phyloP scores from a whole-genome alignment of 1,140 invertebrate genomes.

The Euglossa dilemma region DNA sequence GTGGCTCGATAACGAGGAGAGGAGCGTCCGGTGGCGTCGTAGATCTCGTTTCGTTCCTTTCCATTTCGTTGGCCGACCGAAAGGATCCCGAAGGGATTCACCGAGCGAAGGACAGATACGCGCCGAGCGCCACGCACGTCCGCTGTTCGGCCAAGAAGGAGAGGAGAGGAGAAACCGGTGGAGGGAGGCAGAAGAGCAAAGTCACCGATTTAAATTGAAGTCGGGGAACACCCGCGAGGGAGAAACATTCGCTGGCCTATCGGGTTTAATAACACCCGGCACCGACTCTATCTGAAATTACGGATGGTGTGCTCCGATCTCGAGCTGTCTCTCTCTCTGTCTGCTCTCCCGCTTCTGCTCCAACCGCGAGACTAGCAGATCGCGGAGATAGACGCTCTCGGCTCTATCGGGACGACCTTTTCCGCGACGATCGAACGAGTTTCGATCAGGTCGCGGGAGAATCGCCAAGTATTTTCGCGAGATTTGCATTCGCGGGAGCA shows the following conservation, averaged over 20 bases:
- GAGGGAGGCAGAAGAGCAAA: slow-evolving; percentile 73
- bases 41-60: slow-evolving; percentile 58
- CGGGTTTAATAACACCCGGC: slow-evolving; percentile 70
- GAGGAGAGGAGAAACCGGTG: slow-evolving; percentile 38
- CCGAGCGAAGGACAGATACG: slow-evolving; percentile 53
- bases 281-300: slow-evolving; percentile 70
- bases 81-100: slow-evolving; percentile 44
- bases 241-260: slow-evolving; percentile 69
- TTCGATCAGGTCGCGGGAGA: background rate
- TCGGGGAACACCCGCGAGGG: slow-evolving; percentile 76
- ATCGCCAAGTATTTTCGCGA: slow-evolving; percentile 24
- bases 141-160: slow-evolving; percentile 50
- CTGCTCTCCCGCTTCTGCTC: slow-evolving; percentile 33
- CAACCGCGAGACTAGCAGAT: too few species aligned
- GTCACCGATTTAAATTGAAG: slow-evolving; percentile 82
- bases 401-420: too few species aligned
- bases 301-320: slow-evolving; percentile 60
- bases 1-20: slow-evolving; percentile 75
- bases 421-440: background rate
- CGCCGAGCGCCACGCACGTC: slow-evolving; percentile 7
- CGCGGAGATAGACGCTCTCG: too few species aligned
- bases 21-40: slow-evolving; percentile 52
- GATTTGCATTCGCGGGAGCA: slow-evolving; percentile 19
- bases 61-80: slow-evolving; percentile 48
- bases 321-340: background rate